Conservation (phyloP, 2,113 vertebrate species). For the Pseudopodoces humilis region DNA sequence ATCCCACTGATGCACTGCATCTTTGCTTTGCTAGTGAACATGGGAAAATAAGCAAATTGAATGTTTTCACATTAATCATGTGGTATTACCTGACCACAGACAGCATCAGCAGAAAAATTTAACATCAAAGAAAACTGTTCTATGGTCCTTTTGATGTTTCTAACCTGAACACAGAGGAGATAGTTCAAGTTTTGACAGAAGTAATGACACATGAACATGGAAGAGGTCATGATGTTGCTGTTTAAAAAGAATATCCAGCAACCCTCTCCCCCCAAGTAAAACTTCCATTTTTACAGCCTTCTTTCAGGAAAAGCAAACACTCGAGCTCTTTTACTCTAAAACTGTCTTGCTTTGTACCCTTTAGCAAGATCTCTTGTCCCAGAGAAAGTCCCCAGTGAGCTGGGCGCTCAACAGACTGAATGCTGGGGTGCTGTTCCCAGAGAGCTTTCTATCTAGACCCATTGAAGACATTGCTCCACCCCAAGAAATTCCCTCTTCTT, state of each 20-base stretch:
- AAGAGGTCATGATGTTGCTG: slow-evolving; percentile 3
- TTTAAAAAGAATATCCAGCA: neutral
- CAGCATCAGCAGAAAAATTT: slow-evolving; percentile 30
- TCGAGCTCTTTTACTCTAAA: neutral
- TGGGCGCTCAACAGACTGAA: neutral
- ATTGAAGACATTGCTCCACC: neutral
- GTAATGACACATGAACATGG: slow-evolving; percentile 24
- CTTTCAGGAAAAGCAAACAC: neutral
- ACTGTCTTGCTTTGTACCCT: neutral
- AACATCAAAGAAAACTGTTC: slow-evolving; percentile 63
- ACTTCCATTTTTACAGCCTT: neutral
- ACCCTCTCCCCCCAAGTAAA: neutral
- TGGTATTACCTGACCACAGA: slow-evolving; percentile 66
- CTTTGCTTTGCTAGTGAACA: slow-evolving; percentile 41
- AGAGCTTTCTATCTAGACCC: neutral
- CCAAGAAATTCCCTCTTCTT: neutral
- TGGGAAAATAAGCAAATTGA: slow-evolving; percentile 60
- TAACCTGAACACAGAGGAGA: slow-evolving; percentile 39
- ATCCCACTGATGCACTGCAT: neutral
- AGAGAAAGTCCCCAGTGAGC: neutral
- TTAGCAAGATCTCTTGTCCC: neutral
- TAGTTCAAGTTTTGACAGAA: slow-evolving; percentile 41
- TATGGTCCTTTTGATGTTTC: slow-evolving; percentile 62
- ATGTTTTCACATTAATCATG: slow-evolving; percentile 59
- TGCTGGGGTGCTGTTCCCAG: neutral